These are phyloP conservation scores for Invenusta paracnida DNA, from an alignment of 2,888 invertebrate genomes.

Conservation along the genomic window DNA sequence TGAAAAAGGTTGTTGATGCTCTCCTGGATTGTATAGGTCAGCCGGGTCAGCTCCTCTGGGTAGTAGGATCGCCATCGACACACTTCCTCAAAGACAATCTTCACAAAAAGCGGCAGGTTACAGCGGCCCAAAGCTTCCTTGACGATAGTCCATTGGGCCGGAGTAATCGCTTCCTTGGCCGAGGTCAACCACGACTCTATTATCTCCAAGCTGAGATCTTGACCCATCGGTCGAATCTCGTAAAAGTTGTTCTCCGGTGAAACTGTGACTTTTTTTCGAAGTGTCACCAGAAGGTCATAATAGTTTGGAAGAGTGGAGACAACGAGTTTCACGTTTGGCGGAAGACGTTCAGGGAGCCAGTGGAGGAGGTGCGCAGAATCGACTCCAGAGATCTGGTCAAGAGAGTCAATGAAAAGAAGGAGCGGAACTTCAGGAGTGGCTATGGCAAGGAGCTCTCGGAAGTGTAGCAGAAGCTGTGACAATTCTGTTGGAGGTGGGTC, in stretches of 20 bases:
- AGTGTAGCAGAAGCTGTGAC: slow-evolving; percentile 87
- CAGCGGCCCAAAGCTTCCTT: slow-evolving; percentile 86
- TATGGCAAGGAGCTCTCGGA: slow-evolving; percentile 81
- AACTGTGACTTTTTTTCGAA: slow-evolving; percentile 49
- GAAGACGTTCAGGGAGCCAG: slow-evolving; percentile 86
- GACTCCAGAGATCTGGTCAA: slow-evolving; percentile 89
- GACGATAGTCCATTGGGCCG: slow-evolving; percentile 88
- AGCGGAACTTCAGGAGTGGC: slow-evolving; percentile 67
- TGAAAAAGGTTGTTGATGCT: slow-evolving; percentile 94
- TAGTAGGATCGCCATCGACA: slow-evolving; percentile 95
- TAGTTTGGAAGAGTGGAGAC: slow-evolving; percentile 66
- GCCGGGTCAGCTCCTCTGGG: too few relatives aligned
- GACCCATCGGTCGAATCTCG: slow-evolving; percentile 67
- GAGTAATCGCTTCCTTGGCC: slow-evolving; percentile 73
- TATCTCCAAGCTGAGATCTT: slow-evolving; percentile 86
- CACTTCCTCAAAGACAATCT: slow-evolving; percentile 92
- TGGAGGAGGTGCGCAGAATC: slow-evolving; percentile 90
- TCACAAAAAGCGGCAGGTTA: slow-evolving; percentile 90
- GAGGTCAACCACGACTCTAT: slow-evolving; percentile 82
- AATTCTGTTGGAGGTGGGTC: slow-evolving; percentile 91
- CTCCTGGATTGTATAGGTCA: too few relatives aligned
- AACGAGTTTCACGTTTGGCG: slow-evolving; percentile 81
- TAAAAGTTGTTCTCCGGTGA: slow-evolving; percentile 49
- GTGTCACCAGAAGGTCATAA: slow-evolving; percentile 48
- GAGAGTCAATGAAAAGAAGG: slow-evolving; percentile 84